These are phyloP conservation scores for Delphinus delphis DNA, from an alignment of 2,113 vertebrate genomes.

Conservation along the genomic window DNA sequence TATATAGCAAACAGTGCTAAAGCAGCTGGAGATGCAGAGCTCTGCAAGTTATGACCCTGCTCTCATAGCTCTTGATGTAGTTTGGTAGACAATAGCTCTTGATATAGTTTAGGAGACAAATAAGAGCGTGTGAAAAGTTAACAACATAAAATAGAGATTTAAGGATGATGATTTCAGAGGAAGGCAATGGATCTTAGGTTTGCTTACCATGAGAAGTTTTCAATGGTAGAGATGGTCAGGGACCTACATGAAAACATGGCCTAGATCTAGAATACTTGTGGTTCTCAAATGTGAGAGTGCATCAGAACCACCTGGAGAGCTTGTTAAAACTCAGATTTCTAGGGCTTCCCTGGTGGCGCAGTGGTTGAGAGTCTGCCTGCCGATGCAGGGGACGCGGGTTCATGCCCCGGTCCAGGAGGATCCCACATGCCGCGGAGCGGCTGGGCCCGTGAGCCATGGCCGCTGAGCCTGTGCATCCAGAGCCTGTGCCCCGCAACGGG, in stretches of 20 bases:
- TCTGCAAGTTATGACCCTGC: not conserved
- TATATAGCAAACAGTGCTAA: not conserved
- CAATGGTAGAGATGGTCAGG: not conserved
- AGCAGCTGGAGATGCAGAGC: not conserved
- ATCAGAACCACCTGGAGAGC: not conserved
- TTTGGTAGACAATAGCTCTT: not conserved
- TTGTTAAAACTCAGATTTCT: not conserved
- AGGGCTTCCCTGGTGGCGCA: too few species aligned
- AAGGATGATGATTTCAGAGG: not conserved
- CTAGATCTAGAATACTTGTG: not conserved
- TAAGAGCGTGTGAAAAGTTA: not conserved
- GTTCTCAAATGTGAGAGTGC: not conserved
- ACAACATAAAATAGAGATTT: not conserved
- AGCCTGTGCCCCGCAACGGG: too few species aligned
- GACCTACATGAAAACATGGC: not conserved
- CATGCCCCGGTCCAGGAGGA: too few species aligned
- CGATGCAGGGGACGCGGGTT: too few species aligned
- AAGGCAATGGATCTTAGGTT: not conserved
- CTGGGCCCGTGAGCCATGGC: too few species aligned
- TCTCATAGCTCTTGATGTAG: not conserved
- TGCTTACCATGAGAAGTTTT: not conserved
- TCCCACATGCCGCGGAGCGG: too few species aligned
- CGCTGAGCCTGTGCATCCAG: too few species aligned
- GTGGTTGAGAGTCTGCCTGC: too few species aligned
- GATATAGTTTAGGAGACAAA: not conserved